Conservation (phyloP, 2,113 vertebrate genomes). For the Neopipo cinnamomea region DNA sequence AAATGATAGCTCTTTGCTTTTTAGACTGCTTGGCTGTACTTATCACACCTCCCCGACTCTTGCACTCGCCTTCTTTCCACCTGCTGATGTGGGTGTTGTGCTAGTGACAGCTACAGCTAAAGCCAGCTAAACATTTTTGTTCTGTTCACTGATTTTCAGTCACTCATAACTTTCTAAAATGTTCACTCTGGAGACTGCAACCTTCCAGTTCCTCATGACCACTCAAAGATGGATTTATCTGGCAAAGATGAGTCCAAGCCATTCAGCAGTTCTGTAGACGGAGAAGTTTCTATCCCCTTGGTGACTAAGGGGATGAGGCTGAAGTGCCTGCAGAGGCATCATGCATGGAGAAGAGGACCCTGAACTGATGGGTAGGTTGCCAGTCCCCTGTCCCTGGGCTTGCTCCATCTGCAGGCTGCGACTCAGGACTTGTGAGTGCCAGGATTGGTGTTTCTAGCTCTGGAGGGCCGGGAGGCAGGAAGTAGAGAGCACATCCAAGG, state of each 20-base stretch:
- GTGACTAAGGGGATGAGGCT: neutral
- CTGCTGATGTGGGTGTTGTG: neutral
- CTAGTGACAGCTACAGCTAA: neutral
- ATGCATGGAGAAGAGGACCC: neutral
- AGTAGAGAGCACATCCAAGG: neutral
- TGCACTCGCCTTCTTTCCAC: neutral
- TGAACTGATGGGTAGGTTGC: accelerated
- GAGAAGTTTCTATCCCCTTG: neutral
- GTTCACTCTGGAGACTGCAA: neutral
- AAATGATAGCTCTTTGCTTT: neutral
- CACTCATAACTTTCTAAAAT: neutral
- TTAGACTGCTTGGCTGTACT: neutral
- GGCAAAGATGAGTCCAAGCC: neutral
- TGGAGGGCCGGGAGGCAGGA: neutral
- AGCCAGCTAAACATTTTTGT: neutral
- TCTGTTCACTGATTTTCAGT: neutral
- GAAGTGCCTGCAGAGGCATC: neutral
- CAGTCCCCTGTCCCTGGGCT: neutral
- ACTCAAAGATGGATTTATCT: neutral
- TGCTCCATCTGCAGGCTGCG: neutral
- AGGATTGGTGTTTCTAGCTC: neutral
- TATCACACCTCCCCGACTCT: neutral
- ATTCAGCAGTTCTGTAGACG: neutral
- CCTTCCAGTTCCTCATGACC: neutral
- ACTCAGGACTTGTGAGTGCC: neutral